Evolutionary conservation across 2,797 vertebrate genomes (phyloP), one percentile per base, ranked within the genome.

Genomic region (Hydrocynus forskahlii): DNA sequence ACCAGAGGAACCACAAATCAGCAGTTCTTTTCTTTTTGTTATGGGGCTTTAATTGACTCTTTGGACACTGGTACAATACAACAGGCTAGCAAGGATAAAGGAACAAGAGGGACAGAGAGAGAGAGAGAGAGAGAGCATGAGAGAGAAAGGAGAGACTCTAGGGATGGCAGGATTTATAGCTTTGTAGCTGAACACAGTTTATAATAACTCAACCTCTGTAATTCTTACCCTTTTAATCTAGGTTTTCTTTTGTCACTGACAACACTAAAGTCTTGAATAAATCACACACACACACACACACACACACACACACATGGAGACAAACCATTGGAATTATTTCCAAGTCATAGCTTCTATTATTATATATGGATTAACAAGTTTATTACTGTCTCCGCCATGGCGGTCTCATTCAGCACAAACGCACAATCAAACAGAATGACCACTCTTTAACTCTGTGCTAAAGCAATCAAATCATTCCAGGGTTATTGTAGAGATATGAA

Each of bases 221-320:
- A 77, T 79, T 84, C 78, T 77, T 48, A 72, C 50, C 74, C 59
- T 70, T 79, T 76, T 84, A 80, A 84, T 80, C 78, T 84, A 54
- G 52, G 25, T 77, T 66, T 69, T 81, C 54, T 73, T 84, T 84
- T 81, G 80, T 80, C 78, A 77, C 64, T 59, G 52, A 76, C 73
- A 83, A 50, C 82, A 77, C 29, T 25, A 77, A 77, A 77, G 71
- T 71, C 78, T 73, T 4, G 40, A 9, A 1, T 12, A 21, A 45
- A n/a, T 68, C 75, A 64, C 45, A 29, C 48, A 77, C 43, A 76
- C 60, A 75, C 10, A 62, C 7, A 16, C 19, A 66, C 23, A 77
- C 17, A 45, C 19, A 48, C 40, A 29, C 38, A 63, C 7, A 67
- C 13, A 62, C n/a, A 78, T 4, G 6, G 45, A 52, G 21, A 14